Percentiles rank a stretch among this genome's conserved stretches.
Conservation (phyloP, 2,797 vertebrate genomes). For the Numenius phaeopus region DNA sequence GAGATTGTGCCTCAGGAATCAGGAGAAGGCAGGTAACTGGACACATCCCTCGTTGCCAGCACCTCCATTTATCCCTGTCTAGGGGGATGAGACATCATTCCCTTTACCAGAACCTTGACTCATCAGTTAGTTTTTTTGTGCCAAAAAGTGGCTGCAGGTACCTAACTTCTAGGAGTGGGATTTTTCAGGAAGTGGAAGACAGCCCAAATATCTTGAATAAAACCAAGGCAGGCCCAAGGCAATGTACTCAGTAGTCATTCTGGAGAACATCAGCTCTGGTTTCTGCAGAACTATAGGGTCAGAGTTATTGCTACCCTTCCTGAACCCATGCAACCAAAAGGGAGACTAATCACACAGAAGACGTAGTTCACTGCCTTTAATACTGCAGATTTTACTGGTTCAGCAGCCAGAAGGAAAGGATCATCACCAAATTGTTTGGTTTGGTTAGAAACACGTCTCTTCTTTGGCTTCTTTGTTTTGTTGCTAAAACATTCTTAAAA, state of each 20-base stretch:
- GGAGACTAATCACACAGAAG: neutral
- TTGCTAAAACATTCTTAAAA: neutral
- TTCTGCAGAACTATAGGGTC: neutral
- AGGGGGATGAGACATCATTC: neutral
- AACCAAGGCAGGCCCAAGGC: neutral
- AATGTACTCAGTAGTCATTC: neutral
- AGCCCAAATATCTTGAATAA: neutral
- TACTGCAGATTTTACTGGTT: neutral
- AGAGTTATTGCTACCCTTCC: neutral
- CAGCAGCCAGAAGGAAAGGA: neutral
- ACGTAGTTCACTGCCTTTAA: neutral
- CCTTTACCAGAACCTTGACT: neutral
- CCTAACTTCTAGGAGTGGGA: neutral
- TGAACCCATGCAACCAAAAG: neutral
- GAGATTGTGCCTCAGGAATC: neutral
- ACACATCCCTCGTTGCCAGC: neutral
- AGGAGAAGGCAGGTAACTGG: neutral
- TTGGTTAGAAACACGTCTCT: neutral
- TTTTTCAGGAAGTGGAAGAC: neutral
- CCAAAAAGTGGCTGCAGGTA: neutral
- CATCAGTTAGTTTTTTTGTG: neutral
- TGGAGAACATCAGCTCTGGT: neutral
- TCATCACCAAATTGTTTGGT: neutral
- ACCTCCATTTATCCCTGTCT: neutral
- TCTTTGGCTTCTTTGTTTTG: constrained; percentile 8